A percentile compares a stretch with the other conserved stretches of the same genome.
phyloP scores from a whole-genome alignment of 2,113 vertebrate genomes.

The Lasiurus borealis region DNA sequence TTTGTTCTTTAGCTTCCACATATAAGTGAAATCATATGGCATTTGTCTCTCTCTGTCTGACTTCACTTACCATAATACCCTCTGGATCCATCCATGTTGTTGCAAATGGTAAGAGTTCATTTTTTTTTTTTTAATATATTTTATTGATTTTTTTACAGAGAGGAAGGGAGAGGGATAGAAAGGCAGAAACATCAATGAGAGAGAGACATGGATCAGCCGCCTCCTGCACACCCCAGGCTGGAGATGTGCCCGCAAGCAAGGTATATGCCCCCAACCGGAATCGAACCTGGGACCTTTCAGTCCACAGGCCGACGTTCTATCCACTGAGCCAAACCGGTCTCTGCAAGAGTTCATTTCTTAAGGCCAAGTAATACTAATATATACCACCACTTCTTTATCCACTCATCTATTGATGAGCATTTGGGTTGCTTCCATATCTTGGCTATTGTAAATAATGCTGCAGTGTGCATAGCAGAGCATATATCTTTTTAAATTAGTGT shows the following conservation, averaged over 20 bases:
- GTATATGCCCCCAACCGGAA: too few species aligned
- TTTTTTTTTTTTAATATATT: too few species aligned
- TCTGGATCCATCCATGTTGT: not conserved
- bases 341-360: not conserved
- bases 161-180: too few species aligned
- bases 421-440: not conserved
- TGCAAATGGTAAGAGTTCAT: not conserved
- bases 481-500: not conserved
- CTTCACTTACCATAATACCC: not conserved
- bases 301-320: too few species aligned
- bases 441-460: not conserved
- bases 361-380: not conserved
- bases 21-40: not conserved
- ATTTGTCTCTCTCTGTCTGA: not conserved
- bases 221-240: too few species aligned
- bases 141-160: too few species aligned
- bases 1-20: not conserved
- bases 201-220: too few species aligned
- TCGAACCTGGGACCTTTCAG: too few species aligned
- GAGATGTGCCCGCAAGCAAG: too few species aligned
- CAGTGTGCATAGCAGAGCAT: not conserved
- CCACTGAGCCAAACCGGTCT: too few species aligned
- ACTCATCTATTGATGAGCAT: not conserved
- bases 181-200: too few species aligned
- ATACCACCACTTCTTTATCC: not conserved